Evolutionary conservation across 2,113 vertebrate species (phyloP), one percentile per base, ranked within the genome.

Genomic region (Sitta europaea): DNA sequence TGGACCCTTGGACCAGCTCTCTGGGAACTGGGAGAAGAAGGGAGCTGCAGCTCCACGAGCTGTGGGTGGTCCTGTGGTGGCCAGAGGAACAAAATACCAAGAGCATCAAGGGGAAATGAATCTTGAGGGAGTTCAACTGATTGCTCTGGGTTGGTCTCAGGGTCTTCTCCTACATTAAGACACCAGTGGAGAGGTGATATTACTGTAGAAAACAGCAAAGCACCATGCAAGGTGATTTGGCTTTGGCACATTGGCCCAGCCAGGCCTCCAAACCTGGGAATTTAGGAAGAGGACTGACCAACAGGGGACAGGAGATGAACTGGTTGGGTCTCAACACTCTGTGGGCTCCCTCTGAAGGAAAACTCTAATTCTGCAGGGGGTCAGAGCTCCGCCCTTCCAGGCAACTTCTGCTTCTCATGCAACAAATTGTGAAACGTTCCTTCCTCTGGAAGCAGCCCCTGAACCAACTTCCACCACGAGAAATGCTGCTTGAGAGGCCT

Each of bases 221-320:
- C 11, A 62, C 12, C 17, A 10, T 0, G 0, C 29, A 16, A 68
- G 33, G 13, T 55, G n/a, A n/a, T n/a, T n/a, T n/a, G n/a, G n/a
- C n/a, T n/a, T n/a, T n/a, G 7, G 20, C 61, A 43, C 42, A 21
- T 1, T 45, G n/a, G 5, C 3, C 33, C 40, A 76, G 43, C 7
- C 13, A 65, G 54, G 36, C 25, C 29, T 76, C 54, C 38, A 73
- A 71, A 43, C 3, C 5, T n/a, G 5, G 28, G 35, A 72, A 45
- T 35, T 76, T 31, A 48, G n/a, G 20, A 79, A 79, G 10, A 86
- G 10, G 15, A 42, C 22, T 57, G 63, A 40, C 5, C 36, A 92
- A n/a, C 12, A 86, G 43, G 35, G 43, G 48, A 51, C 9, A 63
- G 25, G 45, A 28, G 50, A 29, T 54, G n/a, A 27, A 6, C 7